Evolutionary conservation across 1,140 invertebrate species (phyloP), one percentile per base, ranked within the genome.

Genomic region (Teleogryllus occipitalis): DNA sequence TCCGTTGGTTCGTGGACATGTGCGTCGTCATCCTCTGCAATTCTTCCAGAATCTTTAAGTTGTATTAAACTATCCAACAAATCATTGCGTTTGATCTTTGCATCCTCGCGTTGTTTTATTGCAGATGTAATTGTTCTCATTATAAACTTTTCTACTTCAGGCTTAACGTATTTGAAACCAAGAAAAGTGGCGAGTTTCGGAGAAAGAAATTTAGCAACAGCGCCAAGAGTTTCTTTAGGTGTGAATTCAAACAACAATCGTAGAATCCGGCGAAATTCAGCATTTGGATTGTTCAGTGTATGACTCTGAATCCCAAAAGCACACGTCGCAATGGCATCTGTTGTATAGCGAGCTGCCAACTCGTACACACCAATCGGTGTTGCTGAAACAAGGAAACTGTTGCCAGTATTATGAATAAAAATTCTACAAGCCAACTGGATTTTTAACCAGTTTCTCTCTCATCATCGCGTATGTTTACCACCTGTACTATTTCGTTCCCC

Each of bases 221-320:
- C 18, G 2, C 2, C 54, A 14, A 65, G 10, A 65, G 10, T 3
- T 65, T 18, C 10, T 65, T 14, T 65, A 65, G 18, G 0, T 2
- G 54, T 14, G 18, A 3, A 65, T 14, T 83, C 85, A 84, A 78
- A 84, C 83, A 82, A 84, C 83, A 75, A 75, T 27, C 83, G 82
- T 0, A 87, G 87, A 82, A 89, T 88, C 48, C 82, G 78, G 65
- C 85, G 84, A 81, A 90, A 90, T 80, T 88, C 85, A 47, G 88
- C 87, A 39, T 87, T 81, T 3, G 86, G 84, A 82, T 87, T 82
- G 22, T 81, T 83, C 81, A 90, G 84, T 8, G 87, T 87, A 80
- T 90, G 87, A 22, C 87, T 87, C 74, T 90, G 86, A 7, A 90
- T 83, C 14, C 90, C 90, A 82, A 90, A 90, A 22, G 87, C 88